phyloP scores from a whole-genome alignment of 2,797 vertebrate species.

The Tympanoctomys barrerae region DNA sequence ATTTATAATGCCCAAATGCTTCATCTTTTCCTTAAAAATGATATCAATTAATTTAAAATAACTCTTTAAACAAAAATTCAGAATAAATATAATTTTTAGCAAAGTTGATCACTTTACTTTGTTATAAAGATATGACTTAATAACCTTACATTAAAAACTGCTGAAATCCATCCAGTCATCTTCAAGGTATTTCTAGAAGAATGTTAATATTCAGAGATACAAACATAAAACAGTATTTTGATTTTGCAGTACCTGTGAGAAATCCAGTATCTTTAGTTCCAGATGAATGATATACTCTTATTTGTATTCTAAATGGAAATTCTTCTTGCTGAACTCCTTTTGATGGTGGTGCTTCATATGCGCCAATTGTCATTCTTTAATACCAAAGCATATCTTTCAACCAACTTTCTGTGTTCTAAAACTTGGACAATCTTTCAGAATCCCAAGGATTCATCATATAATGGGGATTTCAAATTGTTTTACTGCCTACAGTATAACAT shows the following conservation, averaged over 20 bases:
- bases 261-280: background rate
- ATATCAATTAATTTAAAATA: background rate
- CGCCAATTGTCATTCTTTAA: background rate
- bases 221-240: background rate
- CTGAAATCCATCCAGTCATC: background rate
- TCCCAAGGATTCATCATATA: background rate
- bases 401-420: background rate
- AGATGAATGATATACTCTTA: background rate
- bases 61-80: background rate
- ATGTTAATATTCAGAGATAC: background rate
- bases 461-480: slow-evolving; percentile 40
- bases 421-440: background rate
- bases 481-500: background rate
- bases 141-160: slow-evolving; percentile 21
- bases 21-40: background rate
- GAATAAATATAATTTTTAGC: slow-evolving; percentile 7
- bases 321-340: background rate
- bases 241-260: background rate
- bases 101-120: background rate
- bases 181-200: background rate
- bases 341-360: background rate
- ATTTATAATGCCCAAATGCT: background rate
- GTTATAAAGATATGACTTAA: background rate
- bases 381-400: background rate
- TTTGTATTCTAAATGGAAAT: slow-evolving; percentile 44